phyloP scores from a whole-genome alignment of 2,888 invertebrate species.

The Pristionchus entomophagus region DNA sequence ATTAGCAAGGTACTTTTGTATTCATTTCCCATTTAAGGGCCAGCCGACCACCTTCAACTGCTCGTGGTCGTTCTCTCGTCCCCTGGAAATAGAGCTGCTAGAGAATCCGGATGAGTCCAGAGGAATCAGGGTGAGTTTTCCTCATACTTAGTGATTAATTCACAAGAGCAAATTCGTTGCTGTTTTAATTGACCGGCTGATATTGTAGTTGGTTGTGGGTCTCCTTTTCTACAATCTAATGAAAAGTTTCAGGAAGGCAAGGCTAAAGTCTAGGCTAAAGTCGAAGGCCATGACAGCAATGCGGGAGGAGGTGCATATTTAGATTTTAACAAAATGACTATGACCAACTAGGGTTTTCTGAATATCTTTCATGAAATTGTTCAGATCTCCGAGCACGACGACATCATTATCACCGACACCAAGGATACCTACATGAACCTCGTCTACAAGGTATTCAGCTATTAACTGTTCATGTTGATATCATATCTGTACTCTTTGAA shows the following conservation, averaged over 20 bases:
- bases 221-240: neutral
- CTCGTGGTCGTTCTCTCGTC: neutral
- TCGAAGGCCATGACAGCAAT: neutral
- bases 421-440: conserved; percentile 25
- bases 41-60: neutral
- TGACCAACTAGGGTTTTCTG: neutral
- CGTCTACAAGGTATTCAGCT: conserved; percentile 26
- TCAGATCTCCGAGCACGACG: neutral
- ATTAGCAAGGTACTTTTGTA: neutral
- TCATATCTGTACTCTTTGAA: neutral
- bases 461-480: neutral
- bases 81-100: neutral
- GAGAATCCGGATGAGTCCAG: neutral
- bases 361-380: neutral
- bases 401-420: neutral
- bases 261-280: neutral
- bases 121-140: neutral
- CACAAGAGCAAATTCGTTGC: neutral
- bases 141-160: neutral
- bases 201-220: too few relatives aligned
- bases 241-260: neutral
- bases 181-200: too few relatives aligned
- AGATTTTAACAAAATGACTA: too few relatives aligned
- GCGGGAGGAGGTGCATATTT: neutral
- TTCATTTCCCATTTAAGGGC: neutral